Conservation (phyloP, 2,797 vertebrate species). For the Thalassophryne amazonica region DNA sequence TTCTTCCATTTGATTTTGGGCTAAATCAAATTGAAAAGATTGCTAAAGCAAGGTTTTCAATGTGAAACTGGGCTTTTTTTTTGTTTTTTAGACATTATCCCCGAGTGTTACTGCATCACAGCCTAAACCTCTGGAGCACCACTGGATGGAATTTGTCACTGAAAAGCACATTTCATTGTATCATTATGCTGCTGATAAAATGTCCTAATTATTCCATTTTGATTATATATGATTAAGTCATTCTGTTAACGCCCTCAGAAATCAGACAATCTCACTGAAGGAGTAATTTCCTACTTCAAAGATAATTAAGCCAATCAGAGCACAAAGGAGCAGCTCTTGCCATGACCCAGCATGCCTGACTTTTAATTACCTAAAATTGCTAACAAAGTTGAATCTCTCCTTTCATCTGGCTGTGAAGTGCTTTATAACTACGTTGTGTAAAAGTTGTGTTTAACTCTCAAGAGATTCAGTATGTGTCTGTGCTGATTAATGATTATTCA, state of each 20-base stretch:
- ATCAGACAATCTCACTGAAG: conserved; percentile 68
- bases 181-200: conserved; percentile 37
- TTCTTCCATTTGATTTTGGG: too few relatives aligned
- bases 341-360: conserved; percentile 67
- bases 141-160: conserved; percentile 20
- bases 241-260: conserved; percentile 69
- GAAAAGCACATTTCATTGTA: conserved; percentile 45
- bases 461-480: too few relatives aligned
- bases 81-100: too few relatives aligned
- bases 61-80: too few relatives aligned
- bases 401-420: conserved; percentile 26
- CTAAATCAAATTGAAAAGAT: too few relatives aligned
- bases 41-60: too few relatives aligned
- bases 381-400: conserved; percentile 58
- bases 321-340: conserved; percentile 62
- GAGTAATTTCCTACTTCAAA: conserved; percentile 77
- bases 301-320: conserved; percentile 77
- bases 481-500: too few relatives aligned
- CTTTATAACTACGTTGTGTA: conserved; percentile 20
- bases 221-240: conserved; percentile 75
- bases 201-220: conserved; percentile 64
- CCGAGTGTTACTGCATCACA: not conserved
- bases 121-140: conserved; percentile 3
- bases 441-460: conserved; percentile 25
- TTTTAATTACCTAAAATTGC: conserved; percentile 61